phyloP scores from a whole-genome alignment of 2,797 vertebrate species.

The Thunnus albacares region DNA sequence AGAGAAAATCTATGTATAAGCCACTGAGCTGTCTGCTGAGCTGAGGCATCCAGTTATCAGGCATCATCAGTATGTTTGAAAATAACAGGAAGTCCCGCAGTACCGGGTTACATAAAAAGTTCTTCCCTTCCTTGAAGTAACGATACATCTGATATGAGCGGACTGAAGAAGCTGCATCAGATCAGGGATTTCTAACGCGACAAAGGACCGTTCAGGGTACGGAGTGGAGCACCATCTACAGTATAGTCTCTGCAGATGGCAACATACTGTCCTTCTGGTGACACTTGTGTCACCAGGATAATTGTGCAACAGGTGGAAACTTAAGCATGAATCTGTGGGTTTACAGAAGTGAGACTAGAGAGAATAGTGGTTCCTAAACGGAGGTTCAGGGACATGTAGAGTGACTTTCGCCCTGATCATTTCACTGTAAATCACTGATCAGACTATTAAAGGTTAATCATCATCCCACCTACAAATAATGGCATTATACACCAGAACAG shows the following conservation, averaged over 20 bases:
- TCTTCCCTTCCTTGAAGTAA: slow-evolving; percentile 39
- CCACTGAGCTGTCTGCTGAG: slow-evolving; percentile 1
- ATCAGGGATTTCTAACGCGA: slow-evolving; percentile 13
- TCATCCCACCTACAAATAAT: background rate
- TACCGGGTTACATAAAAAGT: slow-evolving; percentile 26
- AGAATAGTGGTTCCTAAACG: background rate
- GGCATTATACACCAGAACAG: too few relatives aligned
- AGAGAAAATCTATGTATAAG: background rate
- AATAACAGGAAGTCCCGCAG: slow-evolving; percentile 76
- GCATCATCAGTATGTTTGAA: slow-evolving; percentile 57
- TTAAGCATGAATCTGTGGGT: background rate
- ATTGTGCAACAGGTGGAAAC: background rate
- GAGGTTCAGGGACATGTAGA: background rate
- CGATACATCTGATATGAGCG: slow-evolving; percentile 35
- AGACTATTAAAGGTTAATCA: too few relatives aligned
- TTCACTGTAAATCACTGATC: too few relatives aligned
- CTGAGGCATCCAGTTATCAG: slow-evolving; percentile 64
- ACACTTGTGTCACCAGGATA: background rate
- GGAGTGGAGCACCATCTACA: background rate
- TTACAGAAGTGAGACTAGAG: background rate
- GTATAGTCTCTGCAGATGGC: background rate
- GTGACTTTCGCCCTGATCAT: background rate
- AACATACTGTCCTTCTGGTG: too few relatives aligned
- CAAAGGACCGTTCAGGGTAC: background rate
- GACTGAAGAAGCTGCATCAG: slow-evolving; percentile 3